These are phyloP conservation scores for Ochotona curzoniae DNA, from an alignment of 2,113 vertebrate genomes.

Conservation along the genomic window DNA sequence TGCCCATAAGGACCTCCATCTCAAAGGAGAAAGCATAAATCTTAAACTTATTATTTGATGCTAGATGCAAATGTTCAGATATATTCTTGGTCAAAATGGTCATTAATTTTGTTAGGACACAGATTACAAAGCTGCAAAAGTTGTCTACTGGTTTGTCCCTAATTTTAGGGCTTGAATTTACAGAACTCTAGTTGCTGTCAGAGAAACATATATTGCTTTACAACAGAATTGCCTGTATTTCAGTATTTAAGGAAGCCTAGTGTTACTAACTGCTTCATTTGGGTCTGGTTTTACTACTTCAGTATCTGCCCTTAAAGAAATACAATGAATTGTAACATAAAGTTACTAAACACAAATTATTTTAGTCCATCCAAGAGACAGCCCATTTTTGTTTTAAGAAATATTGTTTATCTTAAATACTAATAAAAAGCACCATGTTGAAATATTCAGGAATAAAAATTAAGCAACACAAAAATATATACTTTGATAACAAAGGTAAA, in stretches of 20 bases:
- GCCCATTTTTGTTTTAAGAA: conserved; percentile 1
- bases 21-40: conserved; percentile 47
- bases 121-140: background rate
- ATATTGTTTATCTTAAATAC: background rate
- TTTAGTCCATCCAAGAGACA: conserved; percentile 1
- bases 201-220: background rate
- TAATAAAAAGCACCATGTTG: background rate
- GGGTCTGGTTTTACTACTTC: background rate
- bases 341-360: background rate
- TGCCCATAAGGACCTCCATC: background rate
- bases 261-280: background rate
- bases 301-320: background rate
- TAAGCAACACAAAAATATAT: conserved; percentile 10
- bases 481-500: conserved; percentile 11
- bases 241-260: background rate
- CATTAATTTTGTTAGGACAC: background rate
- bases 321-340: background rate
- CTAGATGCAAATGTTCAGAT: background rate
- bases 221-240: background rate
- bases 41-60: background rate
- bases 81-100: background rate
- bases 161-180: background rate
- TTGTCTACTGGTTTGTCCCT: background rate
- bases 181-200: background rate
- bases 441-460: conserved; percentile 15